Base-by-base conservation (phyloP, 2,797 vertebrate species). In the Lutjanus campechanus region DNA sequence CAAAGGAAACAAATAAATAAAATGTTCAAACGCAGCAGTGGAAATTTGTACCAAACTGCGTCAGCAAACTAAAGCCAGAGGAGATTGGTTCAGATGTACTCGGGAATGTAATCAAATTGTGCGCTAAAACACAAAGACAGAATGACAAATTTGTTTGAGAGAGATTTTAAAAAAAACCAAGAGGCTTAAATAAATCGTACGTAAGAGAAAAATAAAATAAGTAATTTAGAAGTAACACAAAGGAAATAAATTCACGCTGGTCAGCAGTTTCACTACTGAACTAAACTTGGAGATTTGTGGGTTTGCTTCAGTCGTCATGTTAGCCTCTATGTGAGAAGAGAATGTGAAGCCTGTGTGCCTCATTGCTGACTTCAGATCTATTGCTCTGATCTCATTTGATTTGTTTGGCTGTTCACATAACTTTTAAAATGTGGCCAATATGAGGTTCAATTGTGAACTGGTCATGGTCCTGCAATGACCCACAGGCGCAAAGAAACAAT, bases 1-100 rank as follows among this genome's bases (percentile, higher is more conserved):
- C 68, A 79, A 76, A 73, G 29, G 19, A 43, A 53, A 11, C 47
- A 15, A 11, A 61, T 79, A 1, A 83, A 78, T 77, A 41, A 77
- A 77, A 75, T 16, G 64, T 77, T 11, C 1, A 22, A 53, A 0
- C 41, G 3, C 59, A 0, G 69, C 46, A 1, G 55, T 0, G 11
- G 25, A 59, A 59, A 80, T 51, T 12, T 50, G 22, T 22, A 50
- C 41, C 50, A 44, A 55, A 69, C 20, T 59, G n/a, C 13, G 41
- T 36, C 40, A 0, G 40, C 53, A 72, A 43, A 15, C 60, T 62
- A 66, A 46, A 47, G 6, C 47, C 36, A 29, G 36, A 49, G 9
- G 19, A 69, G 13, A 56, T 5, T 9, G 20, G 7, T 29, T 49
- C 17, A 1, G 43, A 7, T 64, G 36, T 7, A 15, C 20, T 75